phyloP scores from a whole-genome alignment of 2,888 invertebrate species.

The Imbricaverruca yamaguchii region DNA sequence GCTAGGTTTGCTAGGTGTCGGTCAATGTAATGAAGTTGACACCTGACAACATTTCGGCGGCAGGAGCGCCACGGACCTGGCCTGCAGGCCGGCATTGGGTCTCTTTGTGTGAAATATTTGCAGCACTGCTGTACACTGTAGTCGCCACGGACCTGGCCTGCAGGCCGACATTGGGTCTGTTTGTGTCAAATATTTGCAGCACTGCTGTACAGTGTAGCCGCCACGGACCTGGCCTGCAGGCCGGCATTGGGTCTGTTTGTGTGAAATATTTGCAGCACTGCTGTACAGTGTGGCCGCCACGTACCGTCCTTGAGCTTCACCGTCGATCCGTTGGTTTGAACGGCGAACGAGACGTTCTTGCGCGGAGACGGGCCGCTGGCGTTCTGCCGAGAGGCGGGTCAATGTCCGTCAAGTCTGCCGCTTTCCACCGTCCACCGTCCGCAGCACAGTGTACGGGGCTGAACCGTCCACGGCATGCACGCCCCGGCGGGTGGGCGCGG shows the following conservation, averaged over 20 bases:
- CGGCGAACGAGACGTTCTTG: slow-evolving; percentile 9
- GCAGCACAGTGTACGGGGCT: no score
- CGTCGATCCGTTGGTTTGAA: background rate
- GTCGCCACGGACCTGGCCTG: background rate
- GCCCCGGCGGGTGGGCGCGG: no score
- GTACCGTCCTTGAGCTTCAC: background rate
- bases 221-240: background rate
- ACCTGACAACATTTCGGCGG: no score
- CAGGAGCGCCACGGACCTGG: background rate
- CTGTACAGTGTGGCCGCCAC: background rate
- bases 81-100: background rate
- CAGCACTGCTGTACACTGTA: background rate
- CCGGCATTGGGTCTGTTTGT: background rate
- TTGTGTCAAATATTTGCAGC: background rate
- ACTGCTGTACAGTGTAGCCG: background rate
- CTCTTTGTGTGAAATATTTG: background rate
- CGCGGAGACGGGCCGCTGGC: background rate
- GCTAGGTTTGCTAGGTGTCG: no score
- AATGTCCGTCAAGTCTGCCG: no score
- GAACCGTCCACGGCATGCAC: no score
- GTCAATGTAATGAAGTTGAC: no score
- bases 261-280: background rate
- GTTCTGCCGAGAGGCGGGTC: background rate
- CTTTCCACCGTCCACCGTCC: no score
- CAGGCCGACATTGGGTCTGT: background rate